A percentile compares a stretch with the other conserved stretches of the same genome.
Conservation (phyloP, 2,797 vertebrate species). For the Cichlasoma orientale region DNA sequence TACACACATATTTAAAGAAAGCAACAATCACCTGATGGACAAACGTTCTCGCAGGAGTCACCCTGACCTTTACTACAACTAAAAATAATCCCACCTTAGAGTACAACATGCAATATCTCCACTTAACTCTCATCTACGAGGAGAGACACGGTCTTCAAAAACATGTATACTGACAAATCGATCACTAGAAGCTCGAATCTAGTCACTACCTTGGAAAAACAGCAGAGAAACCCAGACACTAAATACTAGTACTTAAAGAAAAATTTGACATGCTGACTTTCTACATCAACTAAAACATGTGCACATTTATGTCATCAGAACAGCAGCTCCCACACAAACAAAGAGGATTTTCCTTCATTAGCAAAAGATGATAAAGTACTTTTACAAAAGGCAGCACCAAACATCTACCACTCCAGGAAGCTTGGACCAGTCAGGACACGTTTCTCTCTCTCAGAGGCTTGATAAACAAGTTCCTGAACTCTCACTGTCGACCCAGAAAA, state of each 20-base stretch:
- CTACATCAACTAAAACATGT: background rate
- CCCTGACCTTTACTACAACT: background rate
- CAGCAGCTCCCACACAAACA: background rate
- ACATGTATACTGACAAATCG: background rate
- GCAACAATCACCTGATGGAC: constrained; percentile 26
- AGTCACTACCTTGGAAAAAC: background rate
- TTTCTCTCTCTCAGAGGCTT: background rate
- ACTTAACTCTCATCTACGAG: background rate
- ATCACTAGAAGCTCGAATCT: background rate
- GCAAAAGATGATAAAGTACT: background rate
- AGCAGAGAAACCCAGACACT: background rate
- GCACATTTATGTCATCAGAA: background rate
- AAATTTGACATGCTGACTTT: background rate
- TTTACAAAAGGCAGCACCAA: background rate
- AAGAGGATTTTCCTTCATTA: background rate
- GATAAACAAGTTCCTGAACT: constrained; percentile 10
- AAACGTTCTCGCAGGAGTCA: background rate
- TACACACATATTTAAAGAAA: constrained; percentile 13
- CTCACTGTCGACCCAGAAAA: background rate
- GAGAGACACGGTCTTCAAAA: background rate
- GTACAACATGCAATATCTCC: background rate
- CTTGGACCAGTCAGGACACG: constrained; percentile 21
- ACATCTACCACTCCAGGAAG: background rate
- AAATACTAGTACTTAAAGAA: background rate
- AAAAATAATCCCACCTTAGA: constrained; percentile 7